phyloP scores from a whole-genome alignment of 2,113 vertebrate species.

The Anseranas semipalmata region DNA sequence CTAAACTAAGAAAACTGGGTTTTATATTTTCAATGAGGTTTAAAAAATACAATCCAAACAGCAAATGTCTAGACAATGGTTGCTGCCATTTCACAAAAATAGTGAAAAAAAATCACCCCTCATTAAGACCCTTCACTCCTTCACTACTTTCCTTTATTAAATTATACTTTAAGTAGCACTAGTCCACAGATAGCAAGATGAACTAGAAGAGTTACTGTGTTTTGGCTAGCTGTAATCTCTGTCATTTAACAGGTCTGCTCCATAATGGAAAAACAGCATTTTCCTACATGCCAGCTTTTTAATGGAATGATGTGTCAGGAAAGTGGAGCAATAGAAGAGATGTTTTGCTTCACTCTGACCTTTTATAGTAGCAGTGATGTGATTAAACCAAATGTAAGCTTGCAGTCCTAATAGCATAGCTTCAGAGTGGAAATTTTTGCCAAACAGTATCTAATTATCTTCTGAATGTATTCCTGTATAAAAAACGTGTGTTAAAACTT shows the following conservation, averaged over 20 bases:
- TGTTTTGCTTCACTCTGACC: constrained; percentile 19
- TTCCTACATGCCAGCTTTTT: not conserved
- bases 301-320: not conserved
- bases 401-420: not conserved
- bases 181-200: not conserved
- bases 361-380: not conserved
- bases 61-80: not conserved
- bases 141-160: not conserved
- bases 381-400: not conserved
- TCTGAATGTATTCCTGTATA: not conserved
- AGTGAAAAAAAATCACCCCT: accelerated
- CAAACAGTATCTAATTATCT: constrained; percentile 9
- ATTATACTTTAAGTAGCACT: not conserved
- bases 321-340: not conserved
- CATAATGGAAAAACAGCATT: not conserved
- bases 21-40: not conserved
- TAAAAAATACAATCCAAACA: not conserved
- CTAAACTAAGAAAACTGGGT: not conserved
- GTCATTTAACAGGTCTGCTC: not conserved
- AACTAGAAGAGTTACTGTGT: not conserved
- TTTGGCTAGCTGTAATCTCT: not conserved
- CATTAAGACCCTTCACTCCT: not conserved
- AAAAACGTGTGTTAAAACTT: not conserved
- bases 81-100: not conserved
- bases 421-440: not conserved